Conservation (phyloP, 2,888 invertebrate species). For the Drepana falcataria region DNA sequence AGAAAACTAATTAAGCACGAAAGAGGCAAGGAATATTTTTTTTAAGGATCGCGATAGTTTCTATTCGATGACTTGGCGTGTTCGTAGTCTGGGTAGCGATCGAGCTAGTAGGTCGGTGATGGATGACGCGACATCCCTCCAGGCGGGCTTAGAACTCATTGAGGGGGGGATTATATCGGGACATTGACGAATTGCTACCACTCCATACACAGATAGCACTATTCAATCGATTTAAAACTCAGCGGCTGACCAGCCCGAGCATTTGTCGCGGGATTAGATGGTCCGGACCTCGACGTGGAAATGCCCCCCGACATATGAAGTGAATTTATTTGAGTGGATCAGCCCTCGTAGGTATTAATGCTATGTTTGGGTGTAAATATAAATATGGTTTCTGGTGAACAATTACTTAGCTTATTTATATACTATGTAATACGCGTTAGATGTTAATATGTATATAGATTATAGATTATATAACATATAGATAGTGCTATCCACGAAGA, state of each 20-base stretch:
- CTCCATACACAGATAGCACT: conserved; percentile 61
- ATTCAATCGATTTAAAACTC: conserved; percentile 70
- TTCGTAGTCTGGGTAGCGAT: conserved; percentile 30
- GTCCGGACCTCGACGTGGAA: conserved; percentile 12
- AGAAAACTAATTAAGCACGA: conserved; percentile 16
- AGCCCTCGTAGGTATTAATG: not conserved
- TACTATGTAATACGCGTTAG: too few relatives aligned
- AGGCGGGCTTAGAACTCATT: conserved; percentile 66
- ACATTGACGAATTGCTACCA: conserved; percentile 71
- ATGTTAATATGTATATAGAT: too few relatives aligned
- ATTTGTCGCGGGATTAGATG: conserved; percentile 38
- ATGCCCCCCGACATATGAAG: not conserved
- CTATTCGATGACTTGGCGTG: conserved; percentile 44
- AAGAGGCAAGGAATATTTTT: conserved; percentile 17
- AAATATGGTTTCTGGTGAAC: not conserved
- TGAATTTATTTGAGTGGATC: not conserved
- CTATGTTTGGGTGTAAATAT: not conserved
- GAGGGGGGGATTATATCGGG: conserved; percentile 69
- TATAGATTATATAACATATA: too few relatives aligned
- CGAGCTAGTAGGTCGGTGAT: conserved; percentile 52
- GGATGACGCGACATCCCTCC: conserved; percentile 65
- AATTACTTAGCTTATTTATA: too few relatives aligned
- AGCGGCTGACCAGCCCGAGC: conserved; percentile 30
- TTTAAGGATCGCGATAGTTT: conserved; percentile 38
- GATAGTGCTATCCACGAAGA: too few relatives aligned